phyloP scores from a whole-genome alignment of 2,888 invertebrate species.

The Suillia variegata region DNA sequence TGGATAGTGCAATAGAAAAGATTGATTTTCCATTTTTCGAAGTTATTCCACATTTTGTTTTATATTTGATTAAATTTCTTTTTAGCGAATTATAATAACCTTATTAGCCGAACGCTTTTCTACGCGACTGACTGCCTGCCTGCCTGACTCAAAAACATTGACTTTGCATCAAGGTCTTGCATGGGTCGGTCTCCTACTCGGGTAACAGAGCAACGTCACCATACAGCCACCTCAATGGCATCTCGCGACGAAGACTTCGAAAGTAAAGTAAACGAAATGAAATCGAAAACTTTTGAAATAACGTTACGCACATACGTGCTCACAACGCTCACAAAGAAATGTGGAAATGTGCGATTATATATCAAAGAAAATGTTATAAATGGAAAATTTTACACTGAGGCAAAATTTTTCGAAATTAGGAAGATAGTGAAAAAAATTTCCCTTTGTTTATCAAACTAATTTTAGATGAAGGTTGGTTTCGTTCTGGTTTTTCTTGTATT shows the following conservation, averaged over 20 bases:
- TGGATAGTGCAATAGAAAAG: no score
- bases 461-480: no score
- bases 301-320: constrained; percentile 27
- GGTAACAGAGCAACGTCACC: background rate
- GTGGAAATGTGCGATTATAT: background rate
- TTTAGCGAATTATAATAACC: no score
- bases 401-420: no score
- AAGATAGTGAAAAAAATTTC: no score
- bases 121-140: background rate
- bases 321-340: background rate
- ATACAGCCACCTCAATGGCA: background rate
- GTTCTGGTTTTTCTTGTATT: no score
- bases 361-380: background rate
- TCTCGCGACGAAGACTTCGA: constrained; percentile 12
- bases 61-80: no score
- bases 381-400: background rate
- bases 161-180: constrained; percentile 7
- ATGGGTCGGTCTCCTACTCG: no score
- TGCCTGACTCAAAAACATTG: background rate
- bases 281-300: constrained; percentile 51
- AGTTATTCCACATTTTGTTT: no score
- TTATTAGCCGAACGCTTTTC: background rate
- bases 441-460: no score
- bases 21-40: no score
- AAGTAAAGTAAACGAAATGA: constrained; percentile 34